These are phyloP conservation scores for Ennomos fuscantarius DNA, from an alignment of 2,888 invertebrate genomes.

Conservation along the genomic window DNA sequence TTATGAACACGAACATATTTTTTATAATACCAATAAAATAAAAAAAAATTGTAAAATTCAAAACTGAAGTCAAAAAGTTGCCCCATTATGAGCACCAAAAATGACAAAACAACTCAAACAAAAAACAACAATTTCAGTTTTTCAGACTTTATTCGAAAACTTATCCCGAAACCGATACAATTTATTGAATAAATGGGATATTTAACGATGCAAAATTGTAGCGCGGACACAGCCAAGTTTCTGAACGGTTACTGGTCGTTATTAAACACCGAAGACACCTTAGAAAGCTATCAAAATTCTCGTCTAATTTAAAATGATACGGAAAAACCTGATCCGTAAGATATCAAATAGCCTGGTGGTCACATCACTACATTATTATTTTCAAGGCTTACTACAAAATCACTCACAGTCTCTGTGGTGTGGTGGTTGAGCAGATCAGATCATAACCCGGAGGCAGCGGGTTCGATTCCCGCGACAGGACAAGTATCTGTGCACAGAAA, in stretches of 20 bases:
- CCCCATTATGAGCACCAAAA: conserved; percentile 36
- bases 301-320: not conserved
- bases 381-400: too few species aligned
- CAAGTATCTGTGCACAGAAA: too few species aligned
- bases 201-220: conserved; percentile 31
- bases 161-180: conserved; percentile 29
- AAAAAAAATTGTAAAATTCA: too few species aligned
- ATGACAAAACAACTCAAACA: conserved; percentile 16
- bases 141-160: conserved; percentile 32
- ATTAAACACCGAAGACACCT: conserved; percentile 8
- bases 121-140: conserved; percentile 29
- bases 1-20: too few species aligned
- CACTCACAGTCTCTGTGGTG: too few species aligned
- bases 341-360: not conserved
- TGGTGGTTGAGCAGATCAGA: too few species aligned
- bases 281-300: not conserved
- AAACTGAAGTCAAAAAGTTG: not conserved
- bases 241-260: not conserved
- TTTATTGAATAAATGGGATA: conserved; percentile 36
- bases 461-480: too few species aligned
- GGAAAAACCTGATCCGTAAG: not conserved
- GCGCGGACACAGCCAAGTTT: conserved; percentile 29
- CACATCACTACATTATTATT: not conserved
- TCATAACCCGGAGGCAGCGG: too few species aligned
- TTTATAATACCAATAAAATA: too few species aligned